A percentile compares a stretch with the other conserved stretches of the same genome.
These are phyloP conservation scores for Malurus leucopterus DNA, from an alignment of 2,797 vertebrate species.

Conservation along the genomic window DNA sequence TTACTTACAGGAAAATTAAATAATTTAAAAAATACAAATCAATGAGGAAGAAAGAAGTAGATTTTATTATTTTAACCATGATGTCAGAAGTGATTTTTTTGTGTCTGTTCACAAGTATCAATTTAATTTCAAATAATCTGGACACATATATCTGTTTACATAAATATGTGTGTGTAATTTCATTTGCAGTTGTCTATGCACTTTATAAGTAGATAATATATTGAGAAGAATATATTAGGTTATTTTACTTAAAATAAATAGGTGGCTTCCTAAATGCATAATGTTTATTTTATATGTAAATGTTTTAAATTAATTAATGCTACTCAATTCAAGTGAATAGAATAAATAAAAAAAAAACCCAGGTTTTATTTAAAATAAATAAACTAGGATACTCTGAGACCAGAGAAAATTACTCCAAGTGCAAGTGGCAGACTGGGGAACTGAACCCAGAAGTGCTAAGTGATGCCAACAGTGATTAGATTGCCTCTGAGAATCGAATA, in stretches of 20 bases:
- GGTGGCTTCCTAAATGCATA: not conserved
- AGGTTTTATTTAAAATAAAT: not conserved
- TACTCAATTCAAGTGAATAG: not conserved
- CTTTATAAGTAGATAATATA: not conserved
- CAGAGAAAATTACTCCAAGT: not conserved
- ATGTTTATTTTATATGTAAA: not conserved
- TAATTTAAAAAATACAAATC: not conserved
- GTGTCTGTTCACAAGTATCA: not conserved
- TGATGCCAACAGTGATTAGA: not conserved
- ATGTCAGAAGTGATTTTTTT: not conserved
- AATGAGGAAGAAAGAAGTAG: not conserved
- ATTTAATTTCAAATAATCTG: not conserved
- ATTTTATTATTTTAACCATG: not conserved
- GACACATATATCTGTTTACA: not conserved
- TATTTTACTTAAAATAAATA: not conserved
- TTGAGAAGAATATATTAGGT: not conserved
- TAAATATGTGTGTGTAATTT: not conserved
- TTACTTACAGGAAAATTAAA: not conserved
- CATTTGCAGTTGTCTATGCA: not conserved
- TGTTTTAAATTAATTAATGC: not conserved
- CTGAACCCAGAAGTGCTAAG: not conserved
- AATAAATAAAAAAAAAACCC: not conserved
- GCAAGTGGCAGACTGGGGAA: not conserved
- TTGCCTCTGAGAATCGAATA: slow-evolving; percentile 5
- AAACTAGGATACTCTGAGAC: not conserved